A percentile compares a stretch with the other conserved stretches of the same genome.
phyloP scores from a whole-genome alignment of 2,113 vertebrate species.

The Rallus limicola region DNA sequence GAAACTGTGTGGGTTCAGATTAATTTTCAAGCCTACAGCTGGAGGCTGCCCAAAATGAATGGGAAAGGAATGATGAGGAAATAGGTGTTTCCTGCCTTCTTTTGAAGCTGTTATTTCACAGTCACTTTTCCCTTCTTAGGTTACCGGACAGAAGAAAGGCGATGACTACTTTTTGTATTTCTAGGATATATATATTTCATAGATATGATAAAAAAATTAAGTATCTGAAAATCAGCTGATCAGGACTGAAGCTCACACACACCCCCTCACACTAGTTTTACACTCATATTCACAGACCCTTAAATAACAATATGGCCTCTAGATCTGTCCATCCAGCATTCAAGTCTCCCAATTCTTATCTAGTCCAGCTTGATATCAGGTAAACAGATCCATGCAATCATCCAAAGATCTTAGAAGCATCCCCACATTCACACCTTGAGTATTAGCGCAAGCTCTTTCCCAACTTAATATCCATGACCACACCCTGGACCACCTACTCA shows the following conservation, averaged over 20 bases:
- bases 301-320: rapidly evolving
- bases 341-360: neutral
- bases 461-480: neutral
- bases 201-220: neutral
- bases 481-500: rapidly evolving
- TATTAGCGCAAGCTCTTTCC: neutral
- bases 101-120: neutral
- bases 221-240: neutral
- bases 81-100: neutral
- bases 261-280: rapidly evolving
- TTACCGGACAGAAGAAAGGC: neutral
- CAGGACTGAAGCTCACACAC: rapidly evolving
- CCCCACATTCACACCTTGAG: neutral
- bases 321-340: neutral
- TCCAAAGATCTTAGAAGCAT: neutral
- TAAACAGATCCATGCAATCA: neutral
- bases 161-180: neutral
- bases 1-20: neutral
- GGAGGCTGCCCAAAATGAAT: neutral
- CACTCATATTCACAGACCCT: neutral
- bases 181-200: neutral
- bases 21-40: neutral
- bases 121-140: neutral
- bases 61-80: neutral
- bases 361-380: neutral